A percentile compares a stretch with the other conserved stretches of the same genome.
phyloP scores from a whole-genome alignment of 2,113 vertebrate genomes.

The Phyllostomus hastatus region DNA sequence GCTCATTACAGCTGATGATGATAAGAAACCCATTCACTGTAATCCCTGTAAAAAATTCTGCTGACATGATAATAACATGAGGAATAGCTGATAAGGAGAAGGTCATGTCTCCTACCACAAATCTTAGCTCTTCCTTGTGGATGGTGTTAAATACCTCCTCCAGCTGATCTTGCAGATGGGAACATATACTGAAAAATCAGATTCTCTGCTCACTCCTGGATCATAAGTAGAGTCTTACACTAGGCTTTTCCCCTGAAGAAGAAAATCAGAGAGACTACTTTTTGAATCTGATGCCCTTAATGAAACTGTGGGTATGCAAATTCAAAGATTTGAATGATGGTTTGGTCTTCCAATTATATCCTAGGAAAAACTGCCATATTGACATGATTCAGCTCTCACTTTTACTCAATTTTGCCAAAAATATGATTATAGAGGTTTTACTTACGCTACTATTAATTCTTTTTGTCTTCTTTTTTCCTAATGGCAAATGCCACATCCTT shows the following conservation, averaged over 20 bases:
- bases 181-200: not conserved
- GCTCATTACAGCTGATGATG: not conserved
- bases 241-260: not conserved
- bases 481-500: not conserved
- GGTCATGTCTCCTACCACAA: conserved; percentile 1
- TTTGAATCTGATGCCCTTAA: not conserved
- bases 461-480: not conserved
- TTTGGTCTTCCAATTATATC: not conserved
- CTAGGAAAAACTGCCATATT: not conserved
- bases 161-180: not conserved
- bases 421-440: not conserved
- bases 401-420: not conserved
- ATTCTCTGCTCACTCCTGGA: not conserved
- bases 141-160: not conserved
- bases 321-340: conserved; percentile 39
- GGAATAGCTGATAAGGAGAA: not conserved
- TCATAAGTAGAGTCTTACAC: not conserved
- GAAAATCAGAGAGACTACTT: not conserved
- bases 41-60: conserved; percentile 50
- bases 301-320: conserved; percentile 52
- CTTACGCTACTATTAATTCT: not conserved
- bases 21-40: conserved; percentile 64
- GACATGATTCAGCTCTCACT: not conserved
- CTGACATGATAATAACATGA: conserved; percentile 48
- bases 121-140: not conserved